phyloP scores from a whole-genome alignment of 2,113 vertebrate species.

The human region GRCh38 chr18:40196001-40196500 shows the following conservation, averaged over 20 bases:
- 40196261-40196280: background rate
- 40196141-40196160: background rate
- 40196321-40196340: background rate
- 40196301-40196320: background rate
- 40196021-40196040: background rate
- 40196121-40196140: background rate
- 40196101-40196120: background rate
- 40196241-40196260: background rate
- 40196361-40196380: background rate
- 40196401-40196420: background rate
- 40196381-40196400: background rate
- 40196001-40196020: background rate
- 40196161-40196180: background rate
- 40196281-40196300: background rate
- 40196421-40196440: background rate
- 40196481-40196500: background rate
- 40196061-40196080: background rate
- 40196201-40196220: background rate
- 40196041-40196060: background rate
- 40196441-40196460: background rate
- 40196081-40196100: rapidly evolving
- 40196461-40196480: background rate
- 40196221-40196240: background rate
- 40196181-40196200: background rate
- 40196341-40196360: too few relatives aligned